Evolutionary conservation across 1,140 invertebrate species (phyloP), one percentile per base, ranked within the genome.

Genomic region (Formica selysi): DNA sequence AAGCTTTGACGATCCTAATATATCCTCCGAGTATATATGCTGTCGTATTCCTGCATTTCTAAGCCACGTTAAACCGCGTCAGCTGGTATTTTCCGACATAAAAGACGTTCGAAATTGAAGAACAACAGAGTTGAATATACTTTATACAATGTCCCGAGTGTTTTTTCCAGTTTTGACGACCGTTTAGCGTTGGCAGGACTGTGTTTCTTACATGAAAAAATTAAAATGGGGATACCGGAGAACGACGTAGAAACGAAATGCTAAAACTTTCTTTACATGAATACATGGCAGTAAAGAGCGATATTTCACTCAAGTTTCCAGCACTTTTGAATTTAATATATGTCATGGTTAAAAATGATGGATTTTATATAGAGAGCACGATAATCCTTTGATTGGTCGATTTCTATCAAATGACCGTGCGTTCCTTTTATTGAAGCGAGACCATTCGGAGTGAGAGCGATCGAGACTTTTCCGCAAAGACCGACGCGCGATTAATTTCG

Each of bases 1-100:
- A 83, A 83, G 79, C 68, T 83, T 83, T 81, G 79, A 81, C 67
- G 67, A 61, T 81, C 41, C 79, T 74, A 83, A 83, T 83, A 83
- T 83, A 83, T 83, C 57, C 68, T 74, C 13, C 54, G 29, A 61
- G 26, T 44, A 22, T 74, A 51, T 51, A 61, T 11, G 36, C 54
- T 48, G 57, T 61, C 67, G 51, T 81, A 73, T 81, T 81, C 41
- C 29, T 74, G 68, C 68, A 74, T 83, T 83, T 71, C 54, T 19
- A 44, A 48, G 38, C 68, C 26, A 26, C 22, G 51, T 54, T 83
- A 36, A 74, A 73, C 79, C 68, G n/a, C 54, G 54, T 74, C 68
- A 26, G 68, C 57, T 73, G 67, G 54, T 29, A 29, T 80, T 38
- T 68, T 36, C 16, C 32, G 38, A 74, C 71, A 26, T 44, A 13